Conservation (phyloP, 2,888 invertebrate genomes). For the Cheilosia pagana region DNA sequence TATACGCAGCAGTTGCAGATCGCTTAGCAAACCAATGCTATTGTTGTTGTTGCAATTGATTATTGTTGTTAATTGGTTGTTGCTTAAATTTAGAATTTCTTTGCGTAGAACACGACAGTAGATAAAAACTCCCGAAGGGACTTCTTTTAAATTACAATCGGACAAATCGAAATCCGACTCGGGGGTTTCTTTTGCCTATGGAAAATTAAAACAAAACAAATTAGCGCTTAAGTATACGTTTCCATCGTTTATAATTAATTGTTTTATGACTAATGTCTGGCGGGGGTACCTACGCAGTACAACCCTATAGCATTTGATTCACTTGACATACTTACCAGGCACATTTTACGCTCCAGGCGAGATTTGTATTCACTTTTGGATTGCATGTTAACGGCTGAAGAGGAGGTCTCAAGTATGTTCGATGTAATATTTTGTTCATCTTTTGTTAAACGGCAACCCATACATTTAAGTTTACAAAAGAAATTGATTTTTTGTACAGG, state of each 20-base stretch:
- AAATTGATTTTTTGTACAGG: slow-evolving; percentile 55
- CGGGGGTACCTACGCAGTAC: neutral
- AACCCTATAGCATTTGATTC: slow-evolving; percentile 1
- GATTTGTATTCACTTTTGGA: slow-evolving; percentile 77
- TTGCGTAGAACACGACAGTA: slow-evolving; percentile 93
- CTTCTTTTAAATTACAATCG: slow-evolving; percentile 89
- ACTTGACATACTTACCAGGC: slow-evolving; percentile 75
- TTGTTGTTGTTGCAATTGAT: slow-evolving; percentile 85
- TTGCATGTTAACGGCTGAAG: slow-evolving; percentile 56
- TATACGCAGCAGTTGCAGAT: slow-evolving; percentile 87
- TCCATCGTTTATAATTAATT: slow-evolving; percentile 5
- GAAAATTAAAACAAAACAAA: neutral
- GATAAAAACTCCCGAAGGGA: slow-evolving; percentile 91
- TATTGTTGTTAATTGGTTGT: slow-evolving; percentile 87
- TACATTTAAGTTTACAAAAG: slow-evolving; percentile 74
- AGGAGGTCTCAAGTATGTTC: slow-evolving; percentile 52
- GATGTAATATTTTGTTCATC: slow-evolving; percentile 70
- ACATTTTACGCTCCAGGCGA: slow-evolving; percentile 78
- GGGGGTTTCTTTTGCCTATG: slow-evolving; percentile 88
- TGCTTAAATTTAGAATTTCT: slow-evolving; percentile 87
- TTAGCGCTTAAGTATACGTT: slow-evolving; percentile 6
- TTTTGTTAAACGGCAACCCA: slow-evolving; percentile 78
- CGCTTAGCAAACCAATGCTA: slow-evolving; percentile 88
- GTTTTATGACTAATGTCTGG: slow-evolving; percentile 29
- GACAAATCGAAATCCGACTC: slow-evolving; percentile 92